Base-by-base conservation (phyloP, 2,113 vertebrate species). In the Microtus pennsylvanicus region DNA sequence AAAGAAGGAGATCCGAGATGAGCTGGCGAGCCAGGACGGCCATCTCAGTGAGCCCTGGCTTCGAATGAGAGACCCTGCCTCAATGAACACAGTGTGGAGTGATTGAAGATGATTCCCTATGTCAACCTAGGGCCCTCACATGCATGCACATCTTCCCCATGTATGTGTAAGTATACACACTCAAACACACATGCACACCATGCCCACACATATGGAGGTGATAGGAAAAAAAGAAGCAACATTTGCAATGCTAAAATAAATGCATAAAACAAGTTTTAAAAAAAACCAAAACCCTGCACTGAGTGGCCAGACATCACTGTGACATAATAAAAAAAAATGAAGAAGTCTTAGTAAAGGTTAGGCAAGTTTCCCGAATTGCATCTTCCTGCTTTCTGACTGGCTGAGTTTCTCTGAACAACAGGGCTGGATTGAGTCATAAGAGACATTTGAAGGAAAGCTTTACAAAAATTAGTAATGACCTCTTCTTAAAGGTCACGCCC, bases 291-390 rank as follows among this genome's bases (percentile, higher is more conserved):
- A 9, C 83, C 83, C 67, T 70, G 58, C 16, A 24, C 76, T 17
- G n/a, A 58, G 58, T 70, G 35, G 11, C 65, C 47, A 69, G 42
- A 82, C 24, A 67, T 63, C 47, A 67, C 1, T 47, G 7, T 81
- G 81, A 87, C 76, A 81, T 76, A 58, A 76, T 92, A 76, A 35
- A 33, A 35, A 33, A n/a, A 69, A 88, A 94, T 24, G 19, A 63
- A 70, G 10, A 69, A 47, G n/a, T 87, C 92, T 96, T 87, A 61
- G 61, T 87, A 75, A 94, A 97, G 78, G 69, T 63, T 87, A 65
- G 92, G 30, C 92, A 63, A 22, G 30, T 86, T 94, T 91, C 82
- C 80, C 94, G 78, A 96, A 96, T 82, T 47, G 89, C 74, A 80
- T 92, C 72, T 42, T 76, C 87, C 78, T 87, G 58, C 82, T 92